A percentile compares a stretch with the other conserved stretches of the same genome.
Evolutionary conservation across 2,113 vertebrate genomes (phyloP).

Genomic region (Carlito syrichta): DNA sequence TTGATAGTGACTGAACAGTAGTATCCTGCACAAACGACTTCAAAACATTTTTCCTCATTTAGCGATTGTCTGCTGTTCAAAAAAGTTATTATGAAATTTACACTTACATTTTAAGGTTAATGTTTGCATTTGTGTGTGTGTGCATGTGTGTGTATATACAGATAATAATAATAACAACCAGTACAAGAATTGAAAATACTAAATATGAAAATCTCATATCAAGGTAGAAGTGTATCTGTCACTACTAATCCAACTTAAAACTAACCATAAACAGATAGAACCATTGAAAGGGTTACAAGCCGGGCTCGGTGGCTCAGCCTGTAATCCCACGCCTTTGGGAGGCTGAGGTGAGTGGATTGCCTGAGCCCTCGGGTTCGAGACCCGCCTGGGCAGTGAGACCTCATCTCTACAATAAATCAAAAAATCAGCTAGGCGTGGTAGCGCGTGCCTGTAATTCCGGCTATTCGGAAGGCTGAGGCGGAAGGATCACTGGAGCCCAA

Average conservation of each 20-base stretch:
- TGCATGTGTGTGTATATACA: not conserved
- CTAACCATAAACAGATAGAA: not conserved
- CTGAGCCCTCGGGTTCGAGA: too few relatives aligned
- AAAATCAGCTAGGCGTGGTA: too few relatives aligned
- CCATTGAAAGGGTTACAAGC: not conserved
- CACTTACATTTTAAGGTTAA: not conserved
- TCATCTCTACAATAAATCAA: too few relatives aligned
- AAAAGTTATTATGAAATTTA: not conserved
- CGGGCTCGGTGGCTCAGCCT: too few relatives aligned
- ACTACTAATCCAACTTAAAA: not conserved
- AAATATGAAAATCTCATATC: not conserved
- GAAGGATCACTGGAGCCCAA: too few relatives aligned
- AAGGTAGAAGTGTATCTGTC: not conserved
- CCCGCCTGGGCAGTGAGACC: too few relatives aligned
- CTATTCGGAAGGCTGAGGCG: too few relatives aligned
- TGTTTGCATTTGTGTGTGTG: too few relatives aligned
- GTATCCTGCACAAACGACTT: not conserved
- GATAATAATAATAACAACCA: not conserved
- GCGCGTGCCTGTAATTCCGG: too few relatives aligned
- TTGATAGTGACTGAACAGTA: not conserved
- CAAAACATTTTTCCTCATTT: not conserved
- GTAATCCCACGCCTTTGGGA: too few relatives aligned
- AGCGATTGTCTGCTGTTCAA: not conserved
- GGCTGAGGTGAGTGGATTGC: too few relatives aligned
- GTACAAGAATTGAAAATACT: not conserved